A percentile compares a stretch with the other conserved stretches of the same genome.
Evolutionary conservation across 2,113 vertebrate genomes (phyloP).

Genomic region (Heterotilapia buettikoferi): DNA sequence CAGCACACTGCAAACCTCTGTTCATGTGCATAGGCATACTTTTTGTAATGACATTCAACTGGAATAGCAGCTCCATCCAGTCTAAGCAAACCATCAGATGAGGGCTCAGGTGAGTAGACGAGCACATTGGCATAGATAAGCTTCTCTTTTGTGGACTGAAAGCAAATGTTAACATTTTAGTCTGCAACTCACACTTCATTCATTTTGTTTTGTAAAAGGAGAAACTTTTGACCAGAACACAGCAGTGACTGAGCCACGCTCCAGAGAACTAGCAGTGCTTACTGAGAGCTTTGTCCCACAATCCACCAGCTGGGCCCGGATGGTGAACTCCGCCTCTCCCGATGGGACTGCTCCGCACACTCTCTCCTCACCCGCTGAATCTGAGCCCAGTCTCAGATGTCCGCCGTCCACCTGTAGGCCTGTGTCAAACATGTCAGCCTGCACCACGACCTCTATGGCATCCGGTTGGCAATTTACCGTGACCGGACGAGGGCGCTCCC

Average conservation of each 20-base stretch:
- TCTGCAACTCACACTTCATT: not conserved
- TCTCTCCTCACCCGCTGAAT: not conserved
- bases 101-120: constrained; percentile 55
- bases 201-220: not conserved
- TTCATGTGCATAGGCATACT: constrained; percentile 8
- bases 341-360: constrained; percentile 27
- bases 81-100: constrained; percentile 40
- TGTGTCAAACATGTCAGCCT: constrained; percentile 48
- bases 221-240: not conserved
- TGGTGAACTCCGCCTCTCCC: constrained; percentile 27
- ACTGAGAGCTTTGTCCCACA: constrained; percentile 65
- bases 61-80: constrained; percentile 44
- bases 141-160: constrained; percentile 52
- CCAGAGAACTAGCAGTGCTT: not conserved
- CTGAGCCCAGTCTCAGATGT: constrained; percentile 43
- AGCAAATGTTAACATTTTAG: not conserved
- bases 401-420: constrained; percentile 39
- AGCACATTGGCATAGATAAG: constrained; percentile 63
- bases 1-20: not conserved
- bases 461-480: constrained; percentile 55
- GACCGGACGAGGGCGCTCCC: not conserved
- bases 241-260: not conserved
- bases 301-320: constrained; percentile 21
- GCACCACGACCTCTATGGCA: constrained; percentile 52
- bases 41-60: constrained; percentile 67